Evolutionary conservation across 1,140 invertebrate species (phyloP).

Genomic region (Drosophila setifemur): DNA sequence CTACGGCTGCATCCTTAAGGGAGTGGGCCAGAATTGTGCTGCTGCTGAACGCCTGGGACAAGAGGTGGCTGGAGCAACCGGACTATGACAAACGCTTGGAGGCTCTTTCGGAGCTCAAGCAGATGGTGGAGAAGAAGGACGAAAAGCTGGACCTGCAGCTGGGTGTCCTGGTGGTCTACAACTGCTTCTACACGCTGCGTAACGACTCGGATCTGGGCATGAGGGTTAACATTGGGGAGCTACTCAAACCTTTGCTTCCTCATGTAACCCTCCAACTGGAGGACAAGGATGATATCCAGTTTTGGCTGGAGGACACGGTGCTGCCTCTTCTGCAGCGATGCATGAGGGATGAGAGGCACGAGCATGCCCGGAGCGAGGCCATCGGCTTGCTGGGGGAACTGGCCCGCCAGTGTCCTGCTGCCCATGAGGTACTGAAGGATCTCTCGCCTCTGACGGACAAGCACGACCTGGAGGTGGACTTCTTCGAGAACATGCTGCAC

Average conservation of each 20-base stretch:
- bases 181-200: constrained; percentile 91
- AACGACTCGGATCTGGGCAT: constrained; percentile 92
- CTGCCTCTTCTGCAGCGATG: constrained; percentile 87
- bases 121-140: constrained; percentile 82
- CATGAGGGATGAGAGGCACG: constrained; percentile 86
- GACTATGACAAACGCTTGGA: constrained; percentile 92
- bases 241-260: constrained; percentile 87
- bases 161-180: constrained; percentile 89
- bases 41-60: constrained; percentile 93
- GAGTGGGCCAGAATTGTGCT: constrained; percentile 84
- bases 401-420: constrained; percentile 87
- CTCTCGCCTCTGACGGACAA: constrained; percentile 88
- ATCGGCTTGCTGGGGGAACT: constrained; percentile 90
- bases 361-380: constrained; percentile 88
- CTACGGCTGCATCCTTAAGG: constrained; percentile 33
- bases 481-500: constrained; percentile 96
- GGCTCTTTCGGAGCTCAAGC: constrained; percentile 85
- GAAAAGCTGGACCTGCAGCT: constrained; percentile 85
- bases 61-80: constrained; percentile 94
- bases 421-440: constrained; percentile 89
- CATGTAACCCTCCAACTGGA: constrained; percentile 30
- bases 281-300: constrained; percentile 83
- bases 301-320: constrained; percentile 89
- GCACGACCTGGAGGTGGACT: constrained; percentile 93
- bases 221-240: constrained; percentile 89